Conservation (phyloP, 2,888 invertebrate species). For the Sialis fuliginosa region DNA sequence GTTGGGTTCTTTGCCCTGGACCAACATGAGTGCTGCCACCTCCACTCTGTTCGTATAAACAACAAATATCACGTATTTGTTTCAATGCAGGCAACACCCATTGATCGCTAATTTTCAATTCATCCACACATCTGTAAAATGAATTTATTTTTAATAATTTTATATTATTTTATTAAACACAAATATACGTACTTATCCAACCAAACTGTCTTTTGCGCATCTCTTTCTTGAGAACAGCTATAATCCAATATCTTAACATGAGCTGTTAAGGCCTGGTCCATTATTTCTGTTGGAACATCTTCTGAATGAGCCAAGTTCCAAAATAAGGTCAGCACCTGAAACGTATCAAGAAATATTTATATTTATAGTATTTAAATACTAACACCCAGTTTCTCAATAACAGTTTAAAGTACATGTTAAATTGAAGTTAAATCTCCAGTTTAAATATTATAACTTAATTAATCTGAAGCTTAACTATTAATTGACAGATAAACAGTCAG, state of each 20-base stretch:
- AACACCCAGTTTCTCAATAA: no score
- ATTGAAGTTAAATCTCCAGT: no score
- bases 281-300: constrained; percentile 91
- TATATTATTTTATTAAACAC: not conserved
- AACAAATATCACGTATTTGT: constrained; percentile 90
- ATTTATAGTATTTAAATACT: no score
- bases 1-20: constrained; percentile 31
- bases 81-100: constrained; percentile 93
- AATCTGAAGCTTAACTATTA: no score
- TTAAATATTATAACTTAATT: no score
- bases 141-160: not conserved
- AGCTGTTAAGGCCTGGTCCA: constrained; percentile 89
- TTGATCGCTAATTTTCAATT: constrained; percentile 67
- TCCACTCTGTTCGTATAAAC: constrained; percentile 61
- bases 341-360: constrained; percentile 5
- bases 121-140: constrained; percentile 61
- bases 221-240: constrained; percentile 92
- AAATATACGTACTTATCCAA: constrained; percentile 48
- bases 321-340: constrained; percentile 69
- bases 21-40: constrained; percentile 12
- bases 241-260: constrained; percentile 96
- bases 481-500: no score
- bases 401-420: no score
- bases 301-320: constrained; percentile 95
- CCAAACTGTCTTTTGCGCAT: constrained; percentile 91